These are phyloP conservation scores for Acyrthosiphon pisum DNA, from an alignment of 1,140 invertebrate genomes.

Conservation along the genomic window DNA sequence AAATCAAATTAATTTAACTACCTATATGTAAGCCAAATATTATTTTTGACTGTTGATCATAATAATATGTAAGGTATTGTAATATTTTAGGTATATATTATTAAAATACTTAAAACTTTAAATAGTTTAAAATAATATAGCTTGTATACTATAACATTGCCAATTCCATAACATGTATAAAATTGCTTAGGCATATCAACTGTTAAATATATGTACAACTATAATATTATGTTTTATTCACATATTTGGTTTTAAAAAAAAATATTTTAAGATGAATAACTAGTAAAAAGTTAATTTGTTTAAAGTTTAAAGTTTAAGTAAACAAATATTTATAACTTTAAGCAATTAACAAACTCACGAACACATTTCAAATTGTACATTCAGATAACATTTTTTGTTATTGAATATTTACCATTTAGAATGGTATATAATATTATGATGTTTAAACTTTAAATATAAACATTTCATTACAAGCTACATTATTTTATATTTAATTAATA, in stretches of 20 bases:
- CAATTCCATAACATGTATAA: too few relatives aligned
- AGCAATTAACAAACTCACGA: background rate
- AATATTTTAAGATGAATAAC: too few relatives aligned
- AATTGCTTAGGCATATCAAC: too few relatives aligned
- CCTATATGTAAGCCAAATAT: background rate
- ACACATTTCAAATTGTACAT: background rate
- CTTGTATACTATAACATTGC: too few relatives aligned
- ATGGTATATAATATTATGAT: background rate
- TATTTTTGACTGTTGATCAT: background rate
- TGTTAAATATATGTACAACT: too few relatives aligned
- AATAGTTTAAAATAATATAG: too few relatives aligned
- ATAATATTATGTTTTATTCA: too few relatives aligned
- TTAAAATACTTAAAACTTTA: too few relatives aligned
- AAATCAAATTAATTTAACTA: slow-evolving; percentile 1
- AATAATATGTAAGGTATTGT: background rate
- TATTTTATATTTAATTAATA: background rate
- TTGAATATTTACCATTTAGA: background rate
- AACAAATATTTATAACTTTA: background rate
- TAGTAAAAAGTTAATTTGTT: too few relatives aligned
- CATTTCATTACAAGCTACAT: background rate
- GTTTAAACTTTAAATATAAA: background rate
- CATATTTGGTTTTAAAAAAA: too few relatives aligned
- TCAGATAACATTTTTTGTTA: background rate
- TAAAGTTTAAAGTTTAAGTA: too few relatives aligned
- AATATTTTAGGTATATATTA: background rate